Conservation (phyloP, 2,888 invertebrate genomes). For the Ormyrus labotus region DNA sequence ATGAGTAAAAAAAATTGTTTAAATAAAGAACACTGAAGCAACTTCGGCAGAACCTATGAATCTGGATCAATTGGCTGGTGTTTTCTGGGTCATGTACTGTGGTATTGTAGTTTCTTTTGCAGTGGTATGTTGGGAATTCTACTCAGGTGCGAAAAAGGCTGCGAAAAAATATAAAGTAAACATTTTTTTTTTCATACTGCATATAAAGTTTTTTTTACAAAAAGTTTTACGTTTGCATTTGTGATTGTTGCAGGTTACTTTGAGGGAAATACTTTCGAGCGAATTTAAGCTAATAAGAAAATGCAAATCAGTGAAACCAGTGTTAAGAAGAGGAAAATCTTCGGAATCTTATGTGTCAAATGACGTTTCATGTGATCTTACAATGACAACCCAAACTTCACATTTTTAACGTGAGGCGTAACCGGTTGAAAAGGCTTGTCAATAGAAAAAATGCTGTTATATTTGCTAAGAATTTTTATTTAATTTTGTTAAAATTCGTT, state of each 20-base stretch:
- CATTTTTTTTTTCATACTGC: too few relatives aligned
- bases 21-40: not conserved
- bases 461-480: too few relatives aligned
- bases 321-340: constrained; percentile 37
- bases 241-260: constrained; percentile 69
- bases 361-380: constrained; percentile 36
- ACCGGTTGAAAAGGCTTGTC: not conserved
- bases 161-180: constrained; percentile 77
- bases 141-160: constrained; percentile 77
- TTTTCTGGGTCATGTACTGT: constrained; percentile 85
- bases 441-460: too few relatives aligned
- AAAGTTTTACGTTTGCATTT: not conserved
- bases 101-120: constrained; percentile 82
- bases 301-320: constrained; percentile 79
- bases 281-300: constrained; percentile 85
- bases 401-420: not conserved
- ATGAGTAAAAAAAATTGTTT: too few relatives aligned
- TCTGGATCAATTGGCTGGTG: constrained; percentile 90
- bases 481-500: too few relatives aligned
- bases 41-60: constrained; percentile 81
- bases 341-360: constrained; percentile 37
- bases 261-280: constrained; percentile 81
- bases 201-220: constrained; percentile 51
- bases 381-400: constrained; percentile 43
- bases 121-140: constrained; percentile 84